phyloP scores from a whole-genome alignment of 2,797 vertebrate species.

The Echeneis naucrates region DNA sequence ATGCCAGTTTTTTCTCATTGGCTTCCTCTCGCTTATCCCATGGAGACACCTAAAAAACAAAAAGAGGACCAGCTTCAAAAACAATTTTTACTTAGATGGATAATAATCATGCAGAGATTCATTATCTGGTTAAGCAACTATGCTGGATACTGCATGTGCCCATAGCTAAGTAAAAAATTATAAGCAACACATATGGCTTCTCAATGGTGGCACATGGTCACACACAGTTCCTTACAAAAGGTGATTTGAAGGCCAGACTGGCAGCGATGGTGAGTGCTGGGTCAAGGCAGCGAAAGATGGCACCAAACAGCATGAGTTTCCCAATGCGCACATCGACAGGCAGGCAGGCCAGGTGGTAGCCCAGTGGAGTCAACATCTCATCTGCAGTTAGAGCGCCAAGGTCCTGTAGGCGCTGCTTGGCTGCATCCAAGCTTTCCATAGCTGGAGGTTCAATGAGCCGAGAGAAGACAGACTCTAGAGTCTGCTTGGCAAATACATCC shows the following conservation, averaged over 20 bases:
- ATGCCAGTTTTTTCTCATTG: constrained; percentile 92
- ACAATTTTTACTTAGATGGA: not conserved
- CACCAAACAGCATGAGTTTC: constrained; percentile 97
- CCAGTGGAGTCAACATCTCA: constrained; percentile 94
- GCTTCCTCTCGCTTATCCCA: constrained; percentile 98
- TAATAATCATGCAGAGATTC: not conserved
- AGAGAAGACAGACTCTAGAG: constrained; percentile 90
- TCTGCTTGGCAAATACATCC: constrained; percentile 90
- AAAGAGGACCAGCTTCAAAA: not conserved
- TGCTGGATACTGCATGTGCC: not conserved
- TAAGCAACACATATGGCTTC: not conserved
- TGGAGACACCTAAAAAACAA: constrained; percentile 89
- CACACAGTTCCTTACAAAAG: constrained; percentile 86
- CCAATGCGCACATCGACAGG: constrained; percentile 98
- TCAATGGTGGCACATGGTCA: not conserved
- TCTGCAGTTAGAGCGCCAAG: constrained; percentile 91
- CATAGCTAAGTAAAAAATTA: not conserved
- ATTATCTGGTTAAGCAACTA: not conserved
- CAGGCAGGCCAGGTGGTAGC: constrained; percentile 96
- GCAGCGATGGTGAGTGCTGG: constrained; percentile 97
- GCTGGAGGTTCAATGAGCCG: constrained; percentile 93
- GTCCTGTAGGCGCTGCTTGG: constrained; percentile 91
- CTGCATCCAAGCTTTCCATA: constrained; percentile 86
- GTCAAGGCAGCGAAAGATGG: constrained; percentile 98
- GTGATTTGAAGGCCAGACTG: constrained; percentile 94